phyloP scores from a whole-genome alignment of 53 echinoderm and acorn worm genomes.

The Temnopleurus reevesii region DNA sequence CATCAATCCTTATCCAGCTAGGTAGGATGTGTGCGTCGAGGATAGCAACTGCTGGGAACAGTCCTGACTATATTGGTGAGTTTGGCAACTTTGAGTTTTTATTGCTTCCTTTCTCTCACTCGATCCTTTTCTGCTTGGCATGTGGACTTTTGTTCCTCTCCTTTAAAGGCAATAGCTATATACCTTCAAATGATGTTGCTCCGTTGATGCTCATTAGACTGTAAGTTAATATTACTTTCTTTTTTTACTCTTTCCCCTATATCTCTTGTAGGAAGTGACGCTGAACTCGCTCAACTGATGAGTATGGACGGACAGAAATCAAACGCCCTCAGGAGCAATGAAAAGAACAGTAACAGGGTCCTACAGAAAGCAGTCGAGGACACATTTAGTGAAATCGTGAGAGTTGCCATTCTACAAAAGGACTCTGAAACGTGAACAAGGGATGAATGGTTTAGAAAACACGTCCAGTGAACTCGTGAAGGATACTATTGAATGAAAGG shows the following conservation, averaged over 20 bases:
- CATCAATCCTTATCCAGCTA: slow-evolving; percentile 84
- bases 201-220: too few relatives aligned
- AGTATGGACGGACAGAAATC: slow-evolving; percentile 7
- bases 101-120: too few relatives aligned
- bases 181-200: too few relatives aligned
- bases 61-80: slow-evolving; percentile 50
- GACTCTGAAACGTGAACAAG: slow-evolving; percentile 21
- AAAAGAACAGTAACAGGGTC: slow-evolving; percentile 72
- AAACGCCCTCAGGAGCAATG: slow-evolving; percentile 22
- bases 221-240: not conserved
- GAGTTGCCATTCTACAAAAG: slow-evolving; percentile 70
- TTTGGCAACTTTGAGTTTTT: too few relatives aligned
- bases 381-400: slow-evolving; percentile 80
- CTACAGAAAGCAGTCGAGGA: slow-evolving; percentile 71
- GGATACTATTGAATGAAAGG: too few relatives aligned
- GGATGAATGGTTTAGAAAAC: too few relatives aligned
- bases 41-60: slow-evolving; percentile 71
- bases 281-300: slow-evolving; percentile 45
- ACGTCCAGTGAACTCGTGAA: too few relatives aligned
- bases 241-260: not conserved
- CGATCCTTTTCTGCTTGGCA: too few relatives aligned
- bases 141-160: too few relatives aligned
- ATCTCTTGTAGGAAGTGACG: slow-evolving; percentile 50
- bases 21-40: slow-evolving; percentile 82
- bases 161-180: too few relatives aligned